These are phyloP conservation scores for Ranitomeya imitator DNA, from an alignment of 2,113 vertebrate genomes.

Conservation along the genomic window DNA sequence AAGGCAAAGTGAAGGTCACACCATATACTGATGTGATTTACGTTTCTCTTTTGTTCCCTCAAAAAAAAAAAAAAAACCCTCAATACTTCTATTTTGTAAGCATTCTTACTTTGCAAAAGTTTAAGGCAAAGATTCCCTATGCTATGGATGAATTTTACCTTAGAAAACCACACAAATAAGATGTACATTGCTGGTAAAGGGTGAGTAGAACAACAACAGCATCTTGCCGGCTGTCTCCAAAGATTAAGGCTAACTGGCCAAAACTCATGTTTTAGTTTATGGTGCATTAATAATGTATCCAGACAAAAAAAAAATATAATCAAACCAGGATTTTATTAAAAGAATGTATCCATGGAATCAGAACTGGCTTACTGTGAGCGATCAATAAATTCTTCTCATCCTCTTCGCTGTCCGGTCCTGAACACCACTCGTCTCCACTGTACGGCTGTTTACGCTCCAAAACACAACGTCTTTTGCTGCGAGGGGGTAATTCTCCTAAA, in stretches of 20 bases:
- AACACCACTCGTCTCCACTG: conserved; percentile 98
- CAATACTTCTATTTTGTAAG: too few species aligned
- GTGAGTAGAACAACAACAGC: background rate
- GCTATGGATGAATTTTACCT: background rate
- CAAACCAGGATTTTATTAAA: background rate
- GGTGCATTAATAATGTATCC: background rate
- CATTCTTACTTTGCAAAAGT: too few species aligned
- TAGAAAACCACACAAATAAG: background rate
- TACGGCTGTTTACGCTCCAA: conserved; percentile 96
- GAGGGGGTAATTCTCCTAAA: conserved; percentile 83
- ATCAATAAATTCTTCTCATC: conserved; percentile 86
- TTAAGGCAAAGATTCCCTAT: background rate
- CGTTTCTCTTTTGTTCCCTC: too few species aligned
- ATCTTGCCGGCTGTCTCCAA: background rate
- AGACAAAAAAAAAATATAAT: too few species aligned
- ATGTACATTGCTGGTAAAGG: background rate
- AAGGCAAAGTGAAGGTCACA: too few species aligned
- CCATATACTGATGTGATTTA: too few species aligned
- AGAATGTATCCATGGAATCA: conserved; percentile 42
- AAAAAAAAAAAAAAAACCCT: too few species aligned
- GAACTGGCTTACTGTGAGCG: conserved; percentile 80
- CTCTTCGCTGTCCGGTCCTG: conserved; percentile 92
- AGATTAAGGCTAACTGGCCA: background rate
- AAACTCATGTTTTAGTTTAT: background rate
- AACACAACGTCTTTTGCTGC: conserved; percentile 94